phyloP scores from a whole-genome alignment of 2,113 vertebrate species.

The Stomatorhinus ivindoensis region DNA sequence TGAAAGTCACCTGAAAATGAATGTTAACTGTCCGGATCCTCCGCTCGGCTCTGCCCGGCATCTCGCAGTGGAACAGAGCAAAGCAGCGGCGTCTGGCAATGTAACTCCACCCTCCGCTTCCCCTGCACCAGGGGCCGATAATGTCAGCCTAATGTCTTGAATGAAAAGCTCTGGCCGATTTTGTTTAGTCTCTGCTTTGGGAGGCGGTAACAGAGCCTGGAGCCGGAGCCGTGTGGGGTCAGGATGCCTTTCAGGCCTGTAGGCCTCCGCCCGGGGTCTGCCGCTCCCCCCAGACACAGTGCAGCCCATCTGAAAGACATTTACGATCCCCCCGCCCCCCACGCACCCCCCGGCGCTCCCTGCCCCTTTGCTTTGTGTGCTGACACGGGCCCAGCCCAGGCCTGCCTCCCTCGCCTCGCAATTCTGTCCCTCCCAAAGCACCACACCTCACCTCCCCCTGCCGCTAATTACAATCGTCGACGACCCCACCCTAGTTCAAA shows the following conservation, averaged over 20 bases:
- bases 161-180: conserved; percentile 19
- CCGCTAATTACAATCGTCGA: conserved; percentile 11
- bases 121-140: conserved; percentile 18
- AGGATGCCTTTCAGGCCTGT: conserved; percentile 20
- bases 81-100: neutral
- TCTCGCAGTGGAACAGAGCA: neutral
- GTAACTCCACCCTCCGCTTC: neutral
- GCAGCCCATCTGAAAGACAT: conserved; percentile 19
- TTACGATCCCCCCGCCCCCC: neutral
- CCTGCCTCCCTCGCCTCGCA: neutral
- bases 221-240: conserved; percentile 25
- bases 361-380: neutral
- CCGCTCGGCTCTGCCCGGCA: neutral
- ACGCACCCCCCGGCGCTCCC: neutral
- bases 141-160: conserved; percentile 18
- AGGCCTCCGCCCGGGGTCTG: conserved; percentile 2
- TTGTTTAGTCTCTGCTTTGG: conserved; percentile 26
- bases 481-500: neutral
- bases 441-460: neutral
- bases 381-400: neutral
- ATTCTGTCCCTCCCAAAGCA: neutral
- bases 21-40: neutral
- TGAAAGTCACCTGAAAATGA: too few species aligned
- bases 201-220: conserved; percentile 28
- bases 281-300: conserved; percentile 13